These are phyloP conservation scores for Psilopogon haemacephalus DNA, from an alignment of 2,113 vertebrate species.

Conservation along the genomic window DNA sequence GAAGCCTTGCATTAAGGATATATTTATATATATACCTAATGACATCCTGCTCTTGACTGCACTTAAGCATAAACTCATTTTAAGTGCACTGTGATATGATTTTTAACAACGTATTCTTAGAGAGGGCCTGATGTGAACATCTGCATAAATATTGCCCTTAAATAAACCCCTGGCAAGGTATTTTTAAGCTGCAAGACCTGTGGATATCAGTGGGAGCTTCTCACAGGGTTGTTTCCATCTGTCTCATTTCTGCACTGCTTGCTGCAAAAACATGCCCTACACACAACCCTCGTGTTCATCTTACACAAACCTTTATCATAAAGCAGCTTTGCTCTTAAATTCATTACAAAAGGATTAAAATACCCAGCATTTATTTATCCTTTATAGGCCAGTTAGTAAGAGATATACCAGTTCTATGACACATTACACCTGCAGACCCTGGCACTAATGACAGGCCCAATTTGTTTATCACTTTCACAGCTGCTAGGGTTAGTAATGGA, in stretches of 20 bases:
- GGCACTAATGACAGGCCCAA: slow-evolving; percentile 36
- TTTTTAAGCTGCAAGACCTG: neutral
- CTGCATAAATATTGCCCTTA: neutral
- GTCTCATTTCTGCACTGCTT: neutral
- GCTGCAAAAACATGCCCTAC: neutral
- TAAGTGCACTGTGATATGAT: neutral
- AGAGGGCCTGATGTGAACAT: neutral
- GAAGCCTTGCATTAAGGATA: neutral
- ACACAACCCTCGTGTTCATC: neutral
- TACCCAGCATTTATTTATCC: neutral
- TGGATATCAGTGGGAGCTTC: neutral
- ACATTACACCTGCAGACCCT: neutral
- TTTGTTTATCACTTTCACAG: slow-evolving; percentile 44
- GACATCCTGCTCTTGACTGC: neutral
- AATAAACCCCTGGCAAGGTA: neutral
- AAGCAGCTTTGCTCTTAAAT: neutral
- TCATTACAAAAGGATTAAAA: neutral
- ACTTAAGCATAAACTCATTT: neutral
- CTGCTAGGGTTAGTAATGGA: slow-evolving; percentile 23
- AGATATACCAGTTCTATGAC: neutral
- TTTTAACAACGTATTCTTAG: neutral
- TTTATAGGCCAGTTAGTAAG: neutral
- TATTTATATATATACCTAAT: neutral
- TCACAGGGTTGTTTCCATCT: neutral
- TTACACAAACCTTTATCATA: neutral